A percentile compares a stretch with the other conserved stretches of the same genome.
Conservation (phyloP, 2,888 invertebrate species). For the Ecdyonurus torrentis region DNA sequence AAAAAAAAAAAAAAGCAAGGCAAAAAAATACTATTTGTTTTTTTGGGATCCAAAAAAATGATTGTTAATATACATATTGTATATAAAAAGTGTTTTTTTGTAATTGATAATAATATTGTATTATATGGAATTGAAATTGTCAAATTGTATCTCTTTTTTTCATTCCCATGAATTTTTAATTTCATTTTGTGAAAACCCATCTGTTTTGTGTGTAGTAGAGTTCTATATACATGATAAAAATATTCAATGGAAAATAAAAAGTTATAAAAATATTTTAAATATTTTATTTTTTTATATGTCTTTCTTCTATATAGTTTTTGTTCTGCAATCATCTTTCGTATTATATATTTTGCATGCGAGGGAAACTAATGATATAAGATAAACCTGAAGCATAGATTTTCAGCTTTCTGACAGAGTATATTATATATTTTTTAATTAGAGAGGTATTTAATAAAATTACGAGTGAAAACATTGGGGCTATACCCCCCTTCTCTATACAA, state of each 20-base stretch:
- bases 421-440: no score
- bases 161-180: neutral
- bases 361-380: no score
- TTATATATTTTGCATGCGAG: no score
- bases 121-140: neutral
- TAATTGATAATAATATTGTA: neutral
- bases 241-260: neutral
- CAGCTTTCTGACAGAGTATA: no score
- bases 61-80: neutral
- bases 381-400: no score
- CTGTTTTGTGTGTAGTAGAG: conserved; percentile 3
- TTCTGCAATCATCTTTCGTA: no score
- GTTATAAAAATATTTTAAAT: neutral
- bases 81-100: neutral
- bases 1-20: no score
- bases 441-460: no score
- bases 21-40: neutral
- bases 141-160: conserved; percentile 1
- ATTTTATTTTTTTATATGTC: no score
- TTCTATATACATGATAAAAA: neutral
- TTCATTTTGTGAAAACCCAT: conserved; percentile 2
- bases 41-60: neutral
- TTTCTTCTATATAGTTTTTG: no score
- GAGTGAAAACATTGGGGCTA: no score
- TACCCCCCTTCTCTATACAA: no score